Base-by-base conservation (phyloP, 2,113 vertebrate species). In the Megaceryle maxima region DNA sequence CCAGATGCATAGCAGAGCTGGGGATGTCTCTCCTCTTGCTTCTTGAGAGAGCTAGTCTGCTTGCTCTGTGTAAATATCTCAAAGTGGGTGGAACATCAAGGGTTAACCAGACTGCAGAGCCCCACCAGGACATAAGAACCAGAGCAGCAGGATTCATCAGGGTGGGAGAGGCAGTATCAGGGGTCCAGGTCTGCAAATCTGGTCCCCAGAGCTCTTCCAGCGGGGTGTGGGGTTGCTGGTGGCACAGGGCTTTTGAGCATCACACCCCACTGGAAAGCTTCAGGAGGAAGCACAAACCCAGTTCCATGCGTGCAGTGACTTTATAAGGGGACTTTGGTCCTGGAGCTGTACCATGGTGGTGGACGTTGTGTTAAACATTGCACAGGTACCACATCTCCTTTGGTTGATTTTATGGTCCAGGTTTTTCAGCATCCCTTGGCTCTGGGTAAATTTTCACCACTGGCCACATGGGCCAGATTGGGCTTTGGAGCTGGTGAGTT, bases 41-140 rank as follows among this genome's bases (percentile, higher is more conserved):
- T 85, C 35, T 56, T 79, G 56, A 16, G 21, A 70, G 53, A 31
- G 6, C n/a, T 78, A 28, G 15, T 79, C 84, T 79, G 17, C 62
- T 67, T 63, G 29, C 25, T 21, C 25, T 83, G 8, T 37, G 66
- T 59, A 46, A 78, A 46, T n/a, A 41, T 62, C 57, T 74, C n/a
- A 3, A 22, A 69, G 31, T 50, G 26, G 13, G 16, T 5, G 8
- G 20, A 55, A 50, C 19, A 19, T 29, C 35, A 57, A 82, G 56
- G 20, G 39, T 62, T 66, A 62, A 62, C 7, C 1, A 1, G 16
- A 22, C 37, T 48, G 5, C n/a, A 39, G 64, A 82, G 29, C 13
- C 44, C 22, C 0, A 0, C 26, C 1, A 2, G 11, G 5, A 26
- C 31, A 68, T 8, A 28, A 66, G 29, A 66, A 82, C 51, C 15